phyloP scores from a whole-genome alignment of 2,888 invertebrate genomes.

The Tromatobia lineatoria region DNA sequence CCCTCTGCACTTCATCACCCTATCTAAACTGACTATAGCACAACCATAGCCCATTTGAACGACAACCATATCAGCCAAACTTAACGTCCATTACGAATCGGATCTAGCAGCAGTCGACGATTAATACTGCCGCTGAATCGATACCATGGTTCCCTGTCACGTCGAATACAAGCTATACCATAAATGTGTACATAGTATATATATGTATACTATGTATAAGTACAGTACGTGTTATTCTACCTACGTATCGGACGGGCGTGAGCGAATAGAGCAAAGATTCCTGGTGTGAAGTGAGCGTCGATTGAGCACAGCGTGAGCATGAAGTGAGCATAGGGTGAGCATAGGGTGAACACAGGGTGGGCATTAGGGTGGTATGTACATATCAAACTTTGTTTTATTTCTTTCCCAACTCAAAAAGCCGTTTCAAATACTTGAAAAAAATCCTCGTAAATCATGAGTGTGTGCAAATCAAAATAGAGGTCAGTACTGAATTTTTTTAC shows the following conservation, averaged over 20 bases:
- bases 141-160: conserved; percentile 43
- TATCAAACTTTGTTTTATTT: too few species aligned
- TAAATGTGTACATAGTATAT: too few species aligned
- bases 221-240: conserved; percentile 9
- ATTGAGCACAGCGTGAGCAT: conserved; percentile 26
- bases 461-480: too few species aligned
- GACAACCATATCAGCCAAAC: conserved; percentile 47
- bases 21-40: conserved; percentile 11
- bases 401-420: too few species aligned
- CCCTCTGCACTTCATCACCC: conserved; percentile 22
- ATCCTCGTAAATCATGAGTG: too few species aligned
- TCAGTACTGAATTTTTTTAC: too few species aligned
- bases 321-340: too few species aligned
- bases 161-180: conserved; percentile 44
- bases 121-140: conserved; percentile 70
- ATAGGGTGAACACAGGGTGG: too few species aligned
- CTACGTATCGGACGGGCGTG: conserved; percentile 31
- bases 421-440: too few species aligned
- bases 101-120: conserved; percentile 67
- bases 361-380: too few species aligned
- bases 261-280: conserved; percentile 33
- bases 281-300: conserved; percentile 45
- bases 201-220: conserved; percentile 24
- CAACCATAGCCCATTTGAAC: not conserved
- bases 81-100: conserved; percentile 76